phyloP scores from a whole-genome alignment of 30 jellyfish, hydroid and myxozoan genomes.

The Catostylus mosaicus region DNA sequence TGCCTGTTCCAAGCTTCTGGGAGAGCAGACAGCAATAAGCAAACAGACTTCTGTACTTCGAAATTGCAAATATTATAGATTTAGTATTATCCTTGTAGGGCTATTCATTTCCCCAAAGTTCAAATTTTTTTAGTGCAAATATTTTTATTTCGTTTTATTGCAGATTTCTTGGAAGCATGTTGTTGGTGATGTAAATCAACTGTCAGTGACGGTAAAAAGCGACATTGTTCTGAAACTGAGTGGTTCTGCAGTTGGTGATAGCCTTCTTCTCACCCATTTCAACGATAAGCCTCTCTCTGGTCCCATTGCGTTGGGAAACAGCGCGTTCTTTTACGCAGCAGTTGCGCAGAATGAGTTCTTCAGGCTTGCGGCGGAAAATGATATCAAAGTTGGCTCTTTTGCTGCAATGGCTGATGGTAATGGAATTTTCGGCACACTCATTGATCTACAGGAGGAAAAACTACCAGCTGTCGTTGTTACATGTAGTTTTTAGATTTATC shows the following conservation, averaged over 20 bases:
- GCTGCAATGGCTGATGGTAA: slow-evolving; percentile 3
- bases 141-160: neutral
- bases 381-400: slow-evolving; percentile 3
- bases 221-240: slow-evolving; percentile 1
- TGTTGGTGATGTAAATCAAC: slow-evolving; percentile 14
- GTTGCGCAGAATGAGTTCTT: neutral
- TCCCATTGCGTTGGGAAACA: slow-evolving; percentile 34
- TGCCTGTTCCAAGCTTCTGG: too few species aligned
- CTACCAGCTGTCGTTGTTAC: neutral
- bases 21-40: too few species aligned
- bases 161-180: slow-evolving; percentile 19
- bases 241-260: slow-evolving; percentile 33
- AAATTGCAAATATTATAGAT: too few species aligned
- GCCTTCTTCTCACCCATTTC: slow-evolving; percentile 24
- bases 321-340: neutral
- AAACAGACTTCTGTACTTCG: too few species aligned
- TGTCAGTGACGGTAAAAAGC: slow-evolving; percentile 6
- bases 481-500: neutral
- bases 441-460: neutral
- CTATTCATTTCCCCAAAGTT: too few species aligned
- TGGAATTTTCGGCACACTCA: slow-evolving; percentile 15
- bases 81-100: too few species aligned
- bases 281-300: slow-evolving; percentile 33
- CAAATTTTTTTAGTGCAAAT: too few species aligned
- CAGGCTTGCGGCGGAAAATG: slow-evolving; percentile 33